A percentile compares a stretch with the other conserved stretches of the same genome.
Evolutionary conservation across 53 echinoderm and acorn worm genomes (phyloP).

Genomic region (Glandiceps talaboti): DNA sequence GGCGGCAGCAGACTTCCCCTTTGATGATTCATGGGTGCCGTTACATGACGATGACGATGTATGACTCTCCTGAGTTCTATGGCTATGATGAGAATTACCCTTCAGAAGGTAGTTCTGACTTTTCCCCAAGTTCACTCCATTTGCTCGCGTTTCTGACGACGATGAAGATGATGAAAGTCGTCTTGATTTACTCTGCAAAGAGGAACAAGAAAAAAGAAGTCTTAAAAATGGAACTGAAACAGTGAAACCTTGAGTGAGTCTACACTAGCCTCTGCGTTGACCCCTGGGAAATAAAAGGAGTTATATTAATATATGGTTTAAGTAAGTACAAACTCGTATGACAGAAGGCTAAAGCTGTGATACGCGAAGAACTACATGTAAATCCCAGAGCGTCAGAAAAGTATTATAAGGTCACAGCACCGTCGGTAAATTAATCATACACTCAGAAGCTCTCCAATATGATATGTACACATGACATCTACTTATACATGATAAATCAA

Average conservation of each 20-base stretch:
- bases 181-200: not conserved
- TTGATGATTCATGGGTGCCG: not conserved
- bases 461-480: not conserved
- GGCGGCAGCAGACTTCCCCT: not conserved
- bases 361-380: not conserved
- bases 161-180: not conserved
- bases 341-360: not conserved
- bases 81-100: not conserved
- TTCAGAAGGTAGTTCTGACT: not conserved
- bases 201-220: not conserved
- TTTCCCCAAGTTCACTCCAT: not conserved
- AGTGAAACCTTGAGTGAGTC: too few species aligned
- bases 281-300: not conserved
- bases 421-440: not conserved
- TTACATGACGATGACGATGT: not conserved
- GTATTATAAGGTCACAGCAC: not conserved
- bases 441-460: not conserved
- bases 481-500: too few species aligned
- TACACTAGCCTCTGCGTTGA: too few species aligned
- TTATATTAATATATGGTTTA: not conserved
- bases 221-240: not conserved
- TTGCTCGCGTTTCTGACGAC: not conserved
- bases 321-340: not conserved
- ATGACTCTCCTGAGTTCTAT: not conserved
- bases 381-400: not conserved